A percentile compares a stretch with the other conserved stretches of the same genome.
These are phyloP conservation scores for Caenorhabditis plicata DNA, from an alignment of 2,888 invertebrate species.

Conservation along the genomic window DNA sequence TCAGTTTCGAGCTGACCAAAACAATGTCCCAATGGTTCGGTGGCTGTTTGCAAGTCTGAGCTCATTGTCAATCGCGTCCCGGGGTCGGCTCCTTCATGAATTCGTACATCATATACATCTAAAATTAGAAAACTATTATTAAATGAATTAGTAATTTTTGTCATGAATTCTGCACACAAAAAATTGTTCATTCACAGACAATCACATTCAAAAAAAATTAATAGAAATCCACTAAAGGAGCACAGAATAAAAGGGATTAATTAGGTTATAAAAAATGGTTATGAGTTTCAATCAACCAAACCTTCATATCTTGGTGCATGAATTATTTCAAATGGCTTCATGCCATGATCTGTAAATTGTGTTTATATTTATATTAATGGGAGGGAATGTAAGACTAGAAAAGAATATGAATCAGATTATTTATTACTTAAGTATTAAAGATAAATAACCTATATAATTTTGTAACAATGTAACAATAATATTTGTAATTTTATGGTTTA, in stretches of 20 bases:
- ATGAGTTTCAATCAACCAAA: constrained; percentile 1
- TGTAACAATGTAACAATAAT: too few species aligned
- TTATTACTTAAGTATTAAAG: too few species aligned
- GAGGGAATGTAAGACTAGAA: too few species aligned
- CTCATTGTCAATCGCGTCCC: constrained; percentile 42
- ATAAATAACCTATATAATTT: too few species aligned
- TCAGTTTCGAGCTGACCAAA: constrained; percentile 60
- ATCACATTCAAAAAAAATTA: not conserved
- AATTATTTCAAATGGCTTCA: constrained; percentile 22
- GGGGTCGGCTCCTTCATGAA: constrained; percentile 57
- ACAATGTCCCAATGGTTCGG: constrained; percentile 43
- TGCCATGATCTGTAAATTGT: constrained; percentile 20
- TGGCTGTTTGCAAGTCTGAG: constrained; percentile 38
- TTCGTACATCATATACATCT: constrained; percentile 62
- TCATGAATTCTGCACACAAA: constrained; percentile 4
- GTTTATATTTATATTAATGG: too few species aligned
- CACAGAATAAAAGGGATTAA: not conserved
- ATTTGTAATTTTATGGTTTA: too few species aligned
- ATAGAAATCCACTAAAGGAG: constrained; percentile 1
- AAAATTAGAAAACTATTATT: constrained; percentile 7
- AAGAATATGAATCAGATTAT: too few species aligned
- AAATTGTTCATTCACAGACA: constrained; percentile 1
- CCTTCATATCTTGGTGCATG: constrained; percentile 33
- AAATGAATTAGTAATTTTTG: not conserved
- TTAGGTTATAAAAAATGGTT: not conserved